Conservation (phyloP, 2,113 vertebrate species). For the Platycercus adscitus region DNA sequence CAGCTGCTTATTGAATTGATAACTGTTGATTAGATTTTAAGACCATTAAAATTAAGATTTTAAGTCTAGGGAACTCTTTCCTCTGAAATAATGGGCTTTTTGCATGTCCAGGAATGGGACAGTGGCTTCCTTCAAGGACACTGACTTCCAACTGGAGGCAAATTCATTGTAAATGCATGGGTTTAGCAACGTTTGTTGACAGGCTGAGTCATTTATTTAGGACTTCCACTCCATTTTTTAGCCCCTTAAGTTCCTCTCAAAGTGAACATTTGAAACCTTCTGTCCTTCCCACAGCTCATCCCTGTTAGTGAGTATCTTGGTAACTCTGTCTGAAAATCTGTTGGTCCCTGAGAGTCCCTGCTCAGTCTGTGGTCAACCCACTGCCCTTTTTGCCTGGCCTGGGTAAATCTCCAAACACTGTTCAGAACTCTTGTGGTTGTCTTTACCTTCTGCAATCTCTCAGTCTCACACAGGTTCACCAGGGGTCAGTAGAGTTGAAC, state of each 20-base stretch:
- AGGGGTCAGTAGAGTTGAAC: not conserved
- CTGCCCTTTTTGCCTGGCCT: not conserved
- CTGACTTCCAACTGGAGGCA: not conserved
- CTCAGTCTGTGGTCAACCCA: not conserved
- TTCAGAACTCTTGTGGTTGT: not conserved
- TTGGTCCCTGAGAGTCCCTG: not conserved
- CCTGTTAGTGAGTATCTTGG: not conserved
- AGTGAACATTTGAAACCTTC: not conserved
- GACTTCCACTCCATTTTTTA: not conserved
- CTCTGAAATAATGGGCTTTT: not conserved
- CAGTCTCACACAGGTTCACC: not conserved
- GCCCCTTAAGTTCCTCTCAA: not conserved
- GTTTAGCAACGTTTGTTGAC: not conserved
- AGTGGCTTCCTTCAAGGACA: not conserved
- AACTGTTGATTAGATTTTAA: not conserved
- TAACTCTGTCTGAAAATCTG: not conserved
- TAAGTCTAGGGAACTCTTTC: not conserved
- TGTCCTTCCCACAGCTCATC: not conserved
- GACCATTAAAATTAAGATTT: not conserved
- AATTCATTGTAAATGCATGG: not conserved
- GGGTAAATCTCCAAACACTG: not conserved
- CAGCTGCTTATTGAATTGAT: not conserved
- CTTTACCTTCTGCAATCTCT: not conserved
- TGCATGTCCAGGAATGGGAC: not conserved
- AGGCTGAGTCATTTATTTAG: not conserved